Evolutionary conservation across 2,888 invertebrate genomes (phyloP), one percentile per base, ranked within the genome.

Genomic region (Megaustenia siamemsis): DNA sequence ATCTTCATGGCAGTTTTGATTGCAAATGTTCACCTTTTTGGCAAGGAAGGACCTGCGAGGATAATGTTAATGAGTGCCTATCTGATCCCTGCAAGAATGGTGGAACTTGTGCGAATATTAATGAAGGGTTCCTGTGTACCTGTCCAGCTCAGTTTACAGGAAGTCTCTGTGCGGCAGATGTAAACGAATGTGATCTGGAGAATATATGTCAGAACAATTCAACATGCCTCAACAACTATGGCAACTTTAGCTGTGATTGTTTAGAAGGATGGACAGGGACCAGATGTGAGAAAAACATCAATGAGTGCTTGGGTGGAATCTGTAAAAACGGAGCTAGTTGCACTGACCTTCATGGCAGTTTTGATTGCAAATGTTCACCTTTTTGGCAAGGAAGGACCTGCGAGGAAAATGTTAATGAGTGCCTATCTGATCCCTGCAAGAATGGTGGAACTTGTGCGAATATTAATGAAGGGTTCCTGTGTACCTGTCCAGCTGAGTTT

Each of bases 261-360:
- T n/a, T 60, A 40, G 40, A 77, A 56, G 77, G 77, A 35, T 83
- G 77, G 78, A 49, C 73, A 77, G 86, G 86, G 3, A 1, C 6
- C 15, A 43, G 43, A 5, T 86, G 86, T 68, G 83, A 75, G 5
- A 24, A 77, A 12, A 66, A 86, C 60, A 80, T 86, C 35, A 60
- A 86, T 66, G 86, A 86, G 68, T 86, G 86, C 24, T 45, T 86
- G 28, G 78, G 73, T 38, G 69, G 32, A 28, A 66, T 84, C 49
- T 86, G 86, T 49, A 81, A 77, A 43, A 78, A 86, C 69, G 78
- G 71, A 15, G 86, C 82, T 40, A 82, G 40, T 35, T 86, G 86
- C 60, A 15, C 28, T 24, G 83, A 86, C 49, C 38, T 45, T 6
- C 43, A 81, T 32, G 84, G 84, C n/a, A 56, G 78, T 4, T 86